phyloP scores from a whole-genome alignment of 2,888 invertebrate species.

The Protula sp. region DNA sequence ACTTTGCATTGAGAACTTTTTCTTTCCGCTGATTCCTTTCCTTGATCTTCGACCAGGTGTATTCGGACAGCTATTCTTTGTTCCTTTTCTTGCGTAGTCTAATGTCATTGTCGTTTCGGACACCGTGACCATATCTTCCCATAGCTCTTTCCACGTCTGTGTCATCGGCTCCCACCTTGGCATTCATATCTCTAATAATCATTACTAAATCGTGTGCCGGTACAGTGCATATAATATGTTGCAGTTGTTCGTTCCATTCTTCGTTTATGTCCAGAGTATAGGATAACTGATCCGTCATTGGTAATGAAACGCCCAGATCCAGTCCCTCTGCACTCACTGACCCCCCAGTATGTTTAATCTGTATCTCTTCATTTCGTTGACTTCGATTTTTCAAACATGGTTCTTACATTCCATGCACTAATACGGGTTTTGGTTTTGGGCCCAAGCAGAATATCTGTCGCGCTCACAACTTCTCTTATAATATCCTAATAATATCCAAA shows the following conservation, averaged over 20 bases:
- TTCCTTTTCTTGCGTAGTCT: too few relatives aligned
- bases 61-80: too few relatives aligned
- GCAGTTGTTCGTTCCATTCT: conserved; percentile 21
- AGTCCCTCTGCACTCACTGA: too few relatives aligned
- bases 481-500: too few relatives aligned
- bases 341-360: too few relatives aligned
- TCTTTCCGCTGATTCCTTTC: too few relatives aligned
- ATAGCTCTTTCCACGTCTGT: conserved; percentile 14
- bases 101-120: conserved; percentile 18
- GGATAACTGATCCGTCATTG: neutral
- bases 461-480: neutral
- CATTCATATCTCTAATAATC: conserved; percentile 22
- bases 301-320: neutral
- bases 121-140: conserved; percentile 17
- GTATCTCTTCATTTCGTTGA: conserved; percentile 9
- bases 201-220: too few relatives aligned
- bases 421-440: conserved; percentile 5
- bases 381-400: conserved; percentile 7
- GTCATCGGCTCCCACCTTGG: conserved; percentile 21
- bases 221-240: too few relatives aligned
- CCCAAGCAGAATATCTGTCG: neutral
- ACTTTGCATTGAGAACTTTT: too few relatives aligned
- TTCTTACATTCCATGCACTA: too few relatives aligned
- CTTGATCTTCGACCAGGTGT: too few relatives aligned
- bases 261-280: conserved; percentile 8